Base-by-base conservation (phyloP, 2,797 vertebrate species). In the Rhinoraja longicauda region DNA sequence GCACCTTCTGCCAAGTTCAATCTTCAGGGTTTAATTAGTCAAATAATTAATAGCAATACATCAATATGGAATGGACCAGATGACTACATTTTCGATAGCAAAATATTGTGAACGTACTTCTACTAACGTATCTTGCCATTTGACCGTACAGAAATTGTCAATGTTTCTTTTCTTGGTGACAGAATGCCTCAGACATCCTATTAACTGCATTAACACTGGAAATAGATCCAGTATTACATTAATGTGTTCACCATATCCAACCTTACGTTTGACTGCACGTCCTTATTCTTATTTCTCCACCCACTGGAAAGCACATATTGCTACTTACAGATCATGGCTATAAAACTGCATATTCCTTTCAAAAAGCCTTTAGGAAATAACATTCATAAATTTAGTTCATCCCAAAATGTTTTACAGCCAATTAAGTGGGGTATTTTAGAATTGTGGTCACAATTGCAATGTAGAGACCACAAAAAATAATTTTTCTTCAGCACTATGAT, bases 111-210 rank as follows among this genome's bases (percentile, higher is more conserved):
- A 13, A 76, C 26, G 9, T 26, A 76, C 73, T 76, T n/a, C 2
- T 8, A 76, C 26, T 73, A 73, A 73, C 5, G 8, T 26, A 7
- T 1, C 24, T 73, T 73, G 70, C 19, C 77, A 15, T 82, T 36
- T 82, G 39, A 24, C 19, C 12, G 15, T 82, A 39, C n/a, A 21
- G 36, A 82, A 53, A 26, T 13, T 57, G 21, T 39, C 45, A 45
- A 19, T 82, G 39, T 45, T 82, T 53, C 79, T 82, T 53, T 24
- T 82, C 94, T 94, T 94, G 94, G 93, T 45, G 84, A 13, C 59
- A 93, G 93, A 92, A 92, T 93, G 93, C 88, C 88, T 15, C 90
- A 2, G 84, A 13, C 0, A n/a, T 2, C 13, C 26, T 8, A 24
- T 5, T 0, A 12, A 0, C 21, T 0, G 19, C 39, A 82, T 82